Conservation (phyloP, 2,113 vertebrate genomes). For the Amphiprion ocellaris region DNA sequence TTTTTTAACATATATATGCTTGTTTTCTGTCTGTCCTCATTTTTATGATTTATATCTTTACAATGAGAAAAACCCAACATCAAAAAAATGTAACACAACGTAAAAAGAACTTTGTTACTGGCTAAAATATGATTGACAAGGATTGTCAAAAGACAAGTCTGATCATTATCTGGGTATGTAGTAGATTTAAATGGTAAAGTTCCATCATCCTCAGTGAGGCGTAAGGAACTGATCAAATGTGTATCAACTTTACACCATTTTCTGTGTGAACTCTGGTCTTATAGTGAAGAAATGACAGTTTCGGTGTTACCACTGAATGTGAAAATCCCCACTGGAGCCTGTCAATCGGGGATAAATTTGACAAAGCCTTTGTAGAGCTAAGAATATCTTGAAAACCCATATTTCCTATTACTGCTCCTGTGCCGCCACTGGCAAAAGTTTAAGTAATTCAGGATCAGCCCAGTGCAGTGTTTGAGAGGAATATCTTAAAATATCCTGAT, state of each 20-base stretch:
- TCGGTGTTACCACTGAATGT: conserved; percentile 36
- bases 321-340: conserved; percentile 64
- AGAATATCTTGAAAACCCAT: conserved; percentile 71
- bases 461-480: conserved; percentile 16
- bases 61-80: not conserved
- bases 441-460: conserved; percentile 62
- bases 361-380: conserved; percentile 63
- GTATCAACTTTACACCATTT: conserved; percentile 24
- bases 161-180: conserved; percentile 3
- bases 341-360: conserved; percentile 63
- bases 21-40: not conserved
- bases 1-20: not conserved
- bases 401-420: conserved; percentile 55
- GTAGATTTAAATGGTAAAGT: conserved; percentile 5
- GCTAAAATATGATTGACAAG: not conserved
- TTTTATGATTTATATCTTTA: no score
- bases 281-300: conserved; percentile 31
- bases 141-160: not conserved
- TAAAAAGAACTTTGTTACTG: not conserved
- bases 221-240: conserved; percentile 29
- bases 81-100: not conserved
- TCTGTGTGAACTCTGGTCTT: conserved; percentile 18
- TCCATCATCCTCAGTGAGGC: not conserved
- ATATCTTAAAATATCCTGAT: conserved; percentile 50
- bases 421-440: conserved; percentile 59